Evolutionary conservation across 2,113 vertebrate genomes (phyloP).

Genomic region (Merops nubicus): DNA sequence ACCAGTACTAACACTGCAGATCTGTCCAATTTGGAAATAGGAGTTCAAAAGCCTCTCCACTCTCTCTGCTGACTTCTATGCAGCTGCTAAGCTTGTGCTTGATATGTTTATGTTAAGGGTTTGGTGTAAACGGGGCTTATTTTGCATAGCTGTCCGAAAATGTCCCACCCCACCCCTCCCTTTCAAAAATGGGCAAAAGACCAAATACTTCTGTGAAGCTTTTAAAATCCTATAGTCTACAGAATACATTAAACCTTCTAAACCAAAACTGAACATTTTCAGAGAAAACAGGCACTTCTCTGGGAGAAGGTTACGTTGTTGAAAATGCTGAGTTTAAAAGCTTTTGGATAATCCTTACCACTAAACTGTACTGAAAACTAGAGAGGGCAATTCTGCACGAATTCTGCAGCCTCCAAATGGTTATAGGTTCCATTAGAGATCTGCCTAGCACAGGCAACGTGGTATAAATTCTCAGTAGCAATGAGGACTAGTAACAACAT

Average conservation of each 20-base stretch:
- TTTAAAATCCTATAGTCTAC: constrained; percentile 2
- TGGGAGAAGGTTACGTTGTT: not conserved
- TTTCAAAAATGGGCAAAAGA: constrained; percentile 26
- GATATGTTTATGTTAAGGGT: constrained; percentile 35
- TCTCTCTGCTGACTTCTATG: not conserved
- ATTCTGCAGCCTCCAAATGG: not conserved
- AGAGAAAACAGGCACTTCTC: not conserved
- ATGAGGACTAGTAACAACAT: not conserved
- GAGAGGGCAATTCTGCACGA: not conserved
- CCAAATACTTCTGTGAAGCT: constrained; percentile 51
- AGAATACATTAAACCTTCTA: not conserved
- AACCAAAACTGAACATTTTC: not conserved
- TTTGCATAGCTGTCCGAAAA: constrained; percentile 47
- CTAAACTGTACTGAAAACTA: not conserved
- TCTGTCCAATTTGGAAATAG: not conserved
- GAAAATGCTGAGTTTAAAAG: not conserved
- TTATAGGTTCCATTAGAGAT: not conserved
- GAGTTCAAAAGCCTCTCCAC: constrained; percentile 29
- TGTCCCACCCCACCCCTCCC: not conserved
- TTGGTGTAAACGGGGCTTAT: constrained; percentile 12
- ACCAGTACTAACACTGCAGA: not conserved
- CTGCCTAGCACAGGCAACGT: not conserved
- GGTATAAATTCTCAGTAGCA: not conserved
- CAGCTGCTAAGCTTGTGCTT: constrained; percentile 29
- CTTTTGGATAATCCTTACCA: not conserved